phyloP scores from a whole-genome alignment of 2,797 vertebrate genomes.

The Coracias cyanogaster region DNA sequence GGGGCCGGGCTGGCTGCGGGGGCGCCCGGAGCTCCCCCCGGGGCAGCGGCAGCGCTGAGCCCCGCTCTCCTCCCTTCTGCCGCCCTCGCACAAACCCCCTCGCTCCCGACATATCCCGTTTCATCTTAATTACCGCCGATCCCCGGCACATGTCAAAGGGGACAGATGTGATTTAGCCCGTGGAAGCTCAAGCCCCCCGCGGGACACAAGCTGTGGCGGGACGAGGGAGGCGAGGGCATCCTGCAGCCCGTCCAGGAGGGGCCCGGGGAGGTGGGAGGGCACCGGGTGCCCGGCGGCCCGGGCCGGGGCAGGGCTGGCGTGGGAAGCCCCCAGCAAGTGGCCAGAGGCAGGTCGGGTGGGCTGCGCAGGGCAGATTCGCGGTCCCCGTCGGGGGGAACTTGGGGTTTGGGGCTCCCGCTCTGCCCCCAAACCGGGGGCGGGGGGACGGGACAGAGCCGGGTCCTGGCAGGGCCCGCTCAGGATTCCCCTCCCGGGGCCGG shows the following conservation, averaged over 20 bases:
- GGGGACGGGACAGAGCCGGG: fast-evolving
- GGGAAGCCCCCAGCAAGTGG: background rate
- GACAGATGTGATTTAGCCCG: background rate
- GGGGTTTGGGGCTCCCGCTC: background rate
- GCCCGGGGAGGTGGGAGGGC: background rate
- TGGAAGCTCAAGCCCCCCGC: background rate
- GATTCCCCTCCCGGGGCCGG: no score
- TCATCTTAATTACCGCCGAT: constrained; percentile 18
- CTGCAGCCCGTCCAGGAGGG: background rate
- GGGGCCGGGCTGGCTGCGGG: background rate
- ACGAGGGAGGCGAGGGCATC: background rate
- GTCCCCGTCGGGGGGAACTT: no score
- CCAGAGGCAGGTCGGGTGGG: background rate
- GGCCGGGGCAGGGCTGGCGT: background rate
- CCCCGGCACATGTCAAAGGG: constrained; percentile 17
- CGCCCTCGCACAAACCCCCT: background rate
- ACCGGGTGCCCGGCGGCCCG: background rate
- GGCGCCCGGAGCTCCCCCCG: background rate
- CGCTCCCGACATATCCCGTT: constrained; percentile 6
- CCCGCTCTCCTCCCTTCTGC: background rate
- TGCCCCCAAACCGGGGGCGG: no score
- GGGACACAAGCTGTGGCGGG: background rate
- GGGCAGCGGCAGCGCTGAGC: background rate
- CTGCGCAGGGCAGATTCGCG: background rate
- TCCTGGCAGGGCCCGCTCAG: background rate